These are phyloP conservation scores for Habroteleia sp. DNA, from an alignment of 2,888 invertebrate genomes.

Conservation along the genomic window DNA sequence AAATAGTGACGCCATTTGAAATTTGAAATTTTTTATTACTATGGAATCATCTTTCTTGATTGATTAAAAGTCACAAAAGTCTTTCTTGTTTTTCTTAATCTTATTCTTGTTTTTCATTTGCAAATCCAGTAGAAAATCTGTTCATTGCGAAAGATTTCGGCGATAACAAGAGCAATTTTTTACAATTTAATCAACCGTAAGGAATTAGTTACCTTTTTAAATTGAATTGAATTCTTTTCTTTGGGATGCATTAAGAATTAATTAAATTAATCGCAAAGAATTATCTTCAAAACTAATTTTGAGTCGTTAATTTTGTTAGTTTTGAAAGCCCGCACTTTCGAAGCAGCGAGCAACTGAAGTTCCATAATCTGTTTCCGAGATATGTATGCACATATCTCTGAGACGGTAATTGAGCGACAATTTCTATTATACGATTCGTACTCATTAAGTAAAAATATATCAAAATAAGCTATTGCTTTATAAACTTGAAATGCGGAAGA, in stretches of 20 bases:
- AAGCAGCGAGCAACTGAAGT: constrained; percentile 30
- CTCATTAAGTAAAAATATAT: constrained; percentile 45
- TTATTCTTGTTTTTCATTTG: too few species aligned
- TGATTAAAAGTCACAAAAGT: too few species aligned
- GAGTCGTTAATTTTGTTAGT: constrained; percentile 57
- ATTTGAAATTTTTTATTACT: too few species aligned
- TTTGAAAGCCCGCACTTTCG: constrained; percentile 46
- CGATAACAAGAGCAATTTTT: too few species aligned
- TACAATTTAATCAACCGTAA: too few species aligned
- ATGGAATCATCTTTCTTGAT: too few species aligned
- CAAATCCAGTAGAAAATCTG: too few species aligned
- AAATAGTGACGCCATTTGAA: too few species aligned
- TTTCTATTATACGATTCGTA: constrained; percentile 50
- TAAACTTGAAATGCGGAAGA: constrained; percentile 7
- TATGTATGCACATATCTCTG: constrained; percentile 44
- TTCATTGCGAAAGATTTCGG: too few species aligned
- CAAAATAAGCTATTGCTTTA: constrained; percentile 27
- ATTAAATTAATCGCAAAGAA: constrained; percentile 40
- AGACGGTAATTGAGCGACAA: constrained; percentile 54
- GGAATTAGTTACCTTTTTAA: too few species aligned
- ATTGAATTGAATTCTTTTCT: too few species aligned
- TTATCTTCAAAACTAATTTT: constrained; percentile 48
- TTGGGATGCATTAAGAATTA: constrained; percentile 21
- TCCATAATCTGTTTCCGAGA: constrained; percentile 52
- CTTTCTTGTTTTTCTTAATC: too few species aligned